Evolutionary conservation across 1,140 invertebrate species (phyloP).

Genomic region (Zaprionus tsacasi): DNA sequence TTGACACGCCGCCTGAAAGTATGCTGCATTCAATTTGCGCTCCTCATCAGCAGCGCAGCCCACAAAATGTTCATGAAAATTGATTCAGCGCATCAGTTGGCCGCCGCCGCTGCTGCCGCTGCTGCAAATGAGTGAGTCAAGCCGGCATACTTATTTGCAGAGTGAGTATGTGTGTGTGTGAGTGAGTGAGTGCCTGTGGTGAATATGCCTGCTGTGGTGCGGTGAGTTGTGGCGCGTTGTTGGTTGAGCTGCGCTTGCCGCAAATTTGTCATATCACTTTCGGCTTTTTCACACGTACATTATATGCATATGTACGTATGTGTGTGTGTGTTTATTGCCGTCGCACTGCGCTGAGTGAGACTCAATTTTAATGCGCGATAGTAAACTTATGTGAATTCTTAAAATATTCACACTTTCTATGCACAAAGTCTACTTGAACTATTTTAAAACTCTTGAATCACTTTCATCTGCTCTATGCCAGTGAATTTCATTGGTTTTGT

Average conservation of each 20-base stretch:
- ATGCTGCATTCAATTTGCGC: constrained; percentile 73
- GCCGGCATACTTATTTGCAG: constrained; percentile 1
- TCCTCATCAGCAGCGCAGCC: constrained; percentile 54
- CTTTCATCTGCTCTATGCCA: neutral
- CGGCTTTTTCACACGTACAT: constrained; percentile 61
- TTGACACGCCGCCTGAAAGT: constrained; percentile 65
- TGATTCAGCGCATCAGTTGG: constrained; percentile 52
- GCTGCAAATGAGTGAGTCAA: constrained; percentile 5
- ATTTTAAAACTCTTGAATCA: neutral
- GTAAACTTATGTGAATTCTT: neutral
- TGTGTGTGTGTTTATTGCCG: constrained; percentile 12
- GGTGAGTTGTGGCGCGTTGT: constrained; percentile 1
- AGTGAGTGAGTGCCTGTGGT: constrained; percentile 19
- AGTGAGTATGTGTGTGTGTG: neutral
- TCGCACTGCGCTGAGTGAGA: constrained; percentile 28
- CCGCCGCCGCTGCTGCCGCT: too few relatives aligned
- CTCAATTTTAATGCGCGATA: neutral
- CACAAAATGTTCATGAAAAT: constrained; percentile 65
- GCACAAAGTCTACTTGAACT: neutral
- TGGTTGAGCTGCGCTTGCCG: neutral
- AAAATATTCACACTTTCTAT: neutral
- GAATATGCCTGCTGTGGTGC: constrained; percentile 9
- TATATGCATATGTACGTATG: neutral
- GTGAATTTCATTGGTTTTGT: neutral
- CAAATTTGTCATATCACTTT: constrained; percentile 36